Evolutionary conservation across 1,140 invertebrate species (phyloP), one percentile per base, ranked within the genome.

Genomic region (Acyrthosiphon pisum): DNA sequence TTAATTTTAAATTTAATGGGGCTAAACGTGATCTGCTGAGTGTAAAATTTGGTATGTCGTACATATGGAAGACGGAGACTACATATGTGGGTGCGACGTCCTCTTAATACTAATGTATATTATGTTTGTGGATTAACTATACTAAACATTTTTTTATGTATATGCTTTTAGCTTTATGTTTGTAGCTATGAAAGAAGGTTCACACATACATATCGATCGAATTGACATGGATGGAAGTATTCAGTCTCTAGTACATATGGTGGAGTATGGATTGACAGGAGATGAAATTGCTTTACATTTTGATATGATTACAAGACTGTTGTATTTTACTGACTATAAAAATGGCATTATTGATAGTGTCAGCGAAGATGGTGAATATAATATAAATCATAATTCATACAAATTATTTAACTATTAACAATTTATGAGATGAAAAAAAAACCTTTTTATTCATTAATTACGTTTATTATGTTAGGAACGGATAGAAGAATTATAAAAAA

Each of bases 151-250:
- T 30, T 30, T 37, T 37, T 53, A 50, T 23, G 23, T 48, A 93
- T 94, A 91, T 94, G 94, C 93, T 94, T 95, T 35, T 93, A 97
- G 96, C 26, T 94, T 96, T n/a, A 96, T 97, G 96, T 96, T 96
- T 93, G 95, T 97, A 0, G 96, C 96, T 95, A 97, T 26, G 94
- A 95, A 93, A 95, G 93, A 18, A 94, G 95, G 0, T 93, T 95
- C 6, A 94, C 76, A 95, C 20, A 95, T 95, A 35, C 96, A 96
- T 56, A 96, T 98, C 35, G 96, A 97, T 94, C 95, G 96, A 41
- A 94, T 96, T 91, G 94, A 95, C 11, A 96, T 97, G 95, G 96
- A 96, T 94, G 97, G 96, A 6, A 94, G 94, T 90, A 30, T 8
- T 95, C 94, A 95, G 0, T 86, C 93, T 0, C 94, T 95, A 91